These are phyloP conservation scores for Phengaris alcon DNA, from an alignment of 2,888 invertebrate species.

Conservation along the genomic window DNA sequence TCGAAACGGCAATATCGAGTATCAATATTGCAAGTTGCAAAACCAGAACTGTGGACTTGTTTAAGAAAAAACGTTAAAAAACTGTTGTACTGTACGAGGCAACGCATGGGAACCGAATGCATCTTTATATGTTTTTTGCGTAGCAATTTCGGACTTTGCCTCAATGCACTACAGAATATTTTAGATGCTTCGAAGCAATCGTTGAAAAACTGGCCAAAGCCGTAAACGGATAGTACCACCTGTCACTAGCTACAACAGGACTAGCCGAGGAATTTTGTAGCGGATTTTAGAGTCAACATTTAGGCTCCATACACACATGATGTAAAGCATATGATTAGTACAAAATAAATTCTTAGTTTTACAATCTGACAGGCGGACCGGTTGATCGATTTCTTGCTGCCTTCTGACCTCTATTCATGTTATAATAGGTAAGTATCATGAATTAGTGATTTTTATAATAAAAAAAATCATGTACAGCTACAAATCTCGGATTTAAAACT, in stretches of 20 bases:
- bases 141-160: conserved; percentile 50
- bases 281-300: conserved; percentile 26
- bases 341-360: background rate
- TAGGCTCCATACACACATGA: conserved; percentile 6
- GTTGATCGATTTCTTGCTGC: background rate
- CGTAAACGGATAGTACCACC: conserved; percentile 67
- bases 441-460: no score
- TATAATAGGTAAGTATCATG: no score
- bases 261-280: conserved; percentile 40
- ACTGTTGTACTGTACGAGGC: conserved; percentile 59
- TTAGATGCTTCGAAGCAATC: conserved; percentile 43
- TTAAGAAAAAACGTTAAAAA: conserved; percentile 60
- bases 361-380: background rate
- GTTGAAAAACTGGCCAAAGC: conserved; percentile 54
- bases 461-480: no score
- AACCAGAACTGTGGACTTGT: conserved; percentile 78
- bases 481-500: background rate
- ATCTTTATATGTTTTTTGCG: conserved; percentile 52
- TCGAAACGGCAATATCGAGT: conserved; percentile 60
- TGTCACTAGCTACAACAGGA: conserved; percentile 61
- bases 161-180: conserved; percentile 49
- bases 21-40: conserved; percentile 70
- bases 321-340: background rate
- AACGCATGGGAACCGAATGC: conserved; percentile 71
- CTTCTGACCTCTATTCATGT: no score